Base-by-base conservation (phyloP, 2,797 vertebrate genomes). In the Etheostoma nigrum region DNA sequence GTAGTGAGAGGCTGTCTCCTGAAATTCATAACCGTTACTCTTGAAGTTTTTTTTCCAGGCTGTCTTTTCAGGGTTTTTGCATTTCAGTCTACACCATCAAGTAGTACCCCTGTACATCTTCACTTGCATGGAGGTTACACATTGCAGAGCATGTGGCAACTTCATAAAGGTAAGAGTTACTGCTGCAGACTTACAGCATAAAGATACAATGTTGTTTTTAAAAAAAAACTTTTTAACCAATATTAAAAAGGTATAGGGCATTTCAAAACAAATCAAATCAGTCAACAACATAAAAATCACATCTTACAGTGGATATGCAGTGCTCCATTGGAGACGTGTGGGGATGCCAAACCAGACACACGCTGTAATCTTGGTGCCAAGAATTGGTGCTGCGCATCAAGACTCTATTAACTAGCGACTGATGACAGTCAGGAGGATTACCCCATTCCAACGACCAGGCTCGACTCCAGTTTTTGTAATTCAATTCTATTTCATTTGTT, bases 11-110 rank as follows among this genome's bases (percentile, higher is more conserved):
- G 61, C 58, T 64, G 70, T 80, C 67, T 66, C 57, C 70, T 82
- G 77, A 79, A 86, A 74, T 36, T 52, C 57, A 57, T n/a, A 72
- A 62, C 44, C 59, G 40, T 72, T 73, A 65, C 61, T 76, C 67
- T 71, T 73, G 60, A 86, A 74, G 72, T 73, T 36, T 78, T 68
- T 57, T 77, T 71, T 78, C 25, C 64, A 49, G 40, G 21, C 55
- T 51, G 30, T 60, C 57, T 55, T 60, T 6, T 15, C 63, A 51
- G 23, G 13, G 54, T 72, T 74, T 58, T 52, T 67, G 47, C 54
- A 4, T 78, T 61, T 72, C 75, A 49, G 71, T 64, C 63, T 25
- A 18, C 33, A 51, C 10, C 47, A 65, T 6, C 49, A 48, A 51
- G 11, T 40, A 40, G 36, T 40, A 63, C 48, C 27, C 21, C 10